Percentiles rank a stretch among this genome's conserved stretches.
Conservation (phyloP, 30 jellyfish, hydroid and myxozoan species). For the Phacellophora camtschatica region DNA sequence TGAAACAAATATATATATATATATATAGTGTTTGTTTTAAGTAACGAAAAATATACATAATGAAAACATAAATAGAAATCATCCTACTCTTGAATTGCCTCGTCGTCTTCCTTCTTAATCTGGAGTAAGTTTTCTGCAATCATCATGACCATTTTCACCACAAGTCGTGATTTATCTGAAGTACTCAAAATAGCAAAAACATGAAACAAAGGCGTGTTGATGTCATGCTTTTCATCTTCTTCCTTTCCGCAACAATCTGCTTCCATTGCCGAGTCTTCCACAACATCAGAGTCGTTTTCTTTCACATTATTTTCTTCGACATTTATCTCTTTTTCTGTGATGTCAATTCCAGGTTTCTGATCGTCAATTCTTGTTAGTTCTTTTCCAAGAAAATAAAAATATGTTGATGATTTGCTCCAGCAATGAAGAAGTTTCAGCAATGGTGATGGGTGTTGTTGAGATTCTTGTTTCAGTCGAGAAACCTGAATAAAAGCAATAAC, state of each 20-base stretch:
- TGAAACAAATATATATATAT: too few relatives aligned
- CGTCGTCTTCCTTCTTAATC: neutral
- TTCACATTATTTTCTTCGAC: neutral
- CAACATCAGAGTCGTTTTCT: neutral
- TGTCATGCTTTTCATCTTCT: neutral
- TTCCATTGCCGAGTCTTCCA: neutral
- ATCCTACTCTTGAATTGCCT: neutral
- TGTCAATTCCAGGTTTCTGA: neutral
- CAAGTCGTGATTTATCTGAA: slow-evolving; percentile 22
- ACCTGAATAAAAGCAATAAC: too few relatives aligned
- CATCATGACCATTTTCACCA: slow-evolving; percentile 22
- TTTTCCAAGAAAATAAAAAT: slow-evolving; percentile 36
- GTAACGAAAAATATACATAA: neutral
- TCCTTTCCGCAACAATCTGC: neutral
- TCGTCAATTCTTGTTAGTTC: neutral
- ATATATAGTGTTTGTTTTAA: too few relatives aligned
- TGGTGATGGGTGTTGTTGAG: slow-evolving; percentile 70
- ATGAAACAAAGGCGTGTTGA: slow-evolving; percentile 9
- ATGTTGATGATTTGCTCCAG: slow-evolving; percentile 62
- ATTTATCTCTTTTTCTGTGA: neutral
- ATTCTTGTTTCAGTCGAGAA: slow-evolving; percentile 38
- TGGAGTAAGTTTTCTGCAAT: slow-evolving; percentile 39
- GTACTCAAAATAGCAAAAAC: slow-evolving; percentile 5
- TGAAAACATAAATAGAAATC: neutral
- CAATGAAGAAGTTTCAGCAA: slow-evolving; percentile 47